A percentile compares a stretch with the other conserved stretches of the same genome.
These are phyloP conservation scores for Neomorphus geoffroyi DNA, from an alignment of 2,797 vertebrate genomes.

Conservation along the genomic window DNA sequence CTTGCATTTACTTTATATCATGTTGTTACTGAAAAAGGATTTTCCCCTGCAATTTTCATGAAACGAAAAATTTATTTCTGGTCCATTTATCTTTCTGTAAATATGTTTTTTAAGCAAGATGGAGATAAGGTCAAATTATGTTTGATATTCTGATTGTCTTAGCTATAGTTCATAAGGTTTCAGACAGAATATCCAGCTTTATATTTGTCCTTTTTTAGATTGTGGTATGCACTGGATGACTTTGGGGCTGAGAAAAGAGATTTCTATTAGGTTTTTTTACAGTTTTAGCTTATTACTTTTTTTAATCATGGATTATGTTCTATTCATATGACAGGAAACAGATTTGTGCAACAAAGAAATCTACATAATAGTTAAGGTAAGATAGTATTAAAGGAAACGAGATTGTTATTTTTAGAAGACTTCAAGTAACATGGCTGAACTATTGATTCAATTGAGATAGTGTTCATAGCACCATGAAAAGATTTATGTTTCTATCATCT, in stretches of 20 bases:
- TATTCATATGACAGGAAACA: background rate
- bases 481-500: background rate
- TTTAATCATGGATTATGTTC: background rate
- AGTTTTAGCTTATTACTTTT: background rate
- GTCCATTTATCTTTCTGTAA: background rate
- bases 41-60: background rate
- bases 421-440: background rate
- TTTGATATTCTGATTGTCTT: background rate
- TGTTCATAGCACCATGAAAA: background rate
- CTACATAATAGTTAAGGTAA: background rate
- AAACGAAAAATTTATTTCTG: background rate
- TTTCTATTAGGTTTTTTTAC: background rate
- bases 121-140: background rate
- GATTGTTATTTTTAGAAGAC: background rate
- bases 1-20: background rate
- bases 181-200: background rate
- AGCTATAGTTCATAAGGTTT: background rate
- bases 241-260: background rate
- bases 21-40: background rate
- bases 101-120: background rate
- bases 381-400: background rate
- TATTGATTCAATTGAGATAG: background rate
- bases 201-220: background rate
- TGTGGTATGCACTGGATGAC: background rate
- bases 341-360: background rate